Evolutionary conservation across 2,113 vertebrate genomes (phyloP).

Genomic region (Syngnathus scovelli): DNA sequence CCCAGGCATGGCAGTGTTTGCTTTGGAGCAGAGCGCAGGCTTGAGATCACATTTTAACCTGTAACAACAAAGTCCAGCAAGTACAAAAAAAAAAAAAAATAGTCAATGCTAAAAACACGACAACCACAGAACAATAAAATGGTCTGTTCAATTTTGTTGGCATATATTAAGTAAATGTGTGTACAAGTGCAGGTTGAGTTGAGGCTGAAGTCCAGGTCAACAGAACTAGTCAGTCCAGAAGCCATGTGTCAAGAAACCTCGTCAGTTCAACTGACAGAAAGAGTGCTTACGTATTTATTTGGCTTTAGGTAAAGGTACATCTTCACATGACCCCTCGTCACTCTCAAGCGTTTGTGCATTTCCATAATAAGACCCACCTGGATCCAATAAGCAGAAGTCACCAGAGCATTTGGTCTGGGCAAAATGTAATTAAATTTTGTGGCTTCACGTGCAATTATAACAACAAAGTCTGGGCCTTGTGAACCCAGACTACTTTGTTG

Average conservation of each 20-base stretch:
- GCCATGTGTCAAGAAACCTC: conserved; percentile 22
- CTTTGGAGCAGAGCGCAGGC: conserved; percentile 61
- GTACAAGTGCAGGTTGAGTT: conserved; percentile 7
- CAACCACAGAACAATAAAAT: conserved; percentile 10
- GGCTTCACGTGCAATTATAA: conserved; percentile 48
- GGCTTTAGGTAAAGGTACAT: conserved; percentile 37
- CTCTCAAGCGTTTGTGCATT: conserved; percentile 38
- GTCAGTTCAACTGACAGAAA: conserved; percentile 34
- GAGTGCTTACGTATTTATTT: conserved; percentile 58
- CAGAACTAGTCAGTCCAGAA: conserved; percentile 38
- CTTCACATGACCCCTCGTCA: conserved; percentile 54
- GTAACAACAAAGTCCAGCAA: conserved; percentile 58
- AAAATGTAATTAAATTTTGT: conserved; percentile 60
- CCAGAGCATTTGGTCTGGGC: conserved; percentile 33
- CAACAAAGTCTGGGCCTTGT: conserved; percentile 42
- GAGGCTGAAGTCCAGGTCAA: conserved; percentile 31
- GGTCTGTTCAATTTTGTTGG: conserved; percentile 11
- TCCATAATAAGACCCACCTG: conserved; percentile 54
- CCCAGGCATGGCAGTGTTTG: conserved; percentile 57
- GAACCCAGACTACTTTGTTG: conserved; percentile 22
- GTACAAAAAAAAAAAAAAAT: conserved; percentile 36
- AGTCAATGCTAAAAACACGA: conserved; percentile 19
- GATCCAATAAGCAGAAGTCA: conserved; percentile 49
- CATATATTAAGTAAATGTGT: background rate
- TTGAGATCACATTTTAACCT: conserved; percentile 62